Base-by-base conservation (phyloP, 2,888 invertebrate species). In the Meghimatium bilineatum region DNA sequence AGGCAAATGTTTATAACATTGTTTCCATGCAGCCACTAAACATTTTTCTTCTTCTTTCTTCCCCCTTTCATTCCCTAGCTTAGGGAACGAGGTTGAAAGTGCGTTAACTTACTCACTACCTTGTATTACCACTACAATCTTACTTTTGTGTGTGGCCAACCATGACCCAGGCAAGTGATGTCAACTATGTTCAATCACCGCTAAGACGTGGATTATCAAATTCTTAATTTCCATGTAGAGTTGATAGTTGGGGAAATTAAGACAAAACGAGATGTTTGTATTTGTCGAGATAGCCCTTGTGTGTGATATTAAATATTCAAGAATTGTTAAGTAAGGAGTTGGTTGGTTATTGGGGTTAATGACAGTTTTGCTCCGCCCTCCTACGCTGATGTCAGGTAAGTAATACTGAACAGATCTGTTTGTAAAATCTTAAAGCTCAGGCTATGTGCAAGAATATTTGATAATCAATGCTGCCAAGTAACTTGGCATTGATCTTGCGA, bases 71-170 rank as follows among this genome's bases (percentile, higher is more conserved):
- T 91, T 93, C 93, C 91, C 92, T 93, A 94, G 94, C 94, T 90
- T 93, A 94, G 94, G 94, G 94, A 93, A 93, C 93, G 93, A 93
- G 94, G 93, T 93, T 94, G 93, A 92, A 92, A 87, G 85, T 84
- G 84, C 84, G 74, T 84, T 84, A 80, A 84, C 84, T 84, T 84
- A 84, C 80, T 80, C 69, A 81, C 74, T 81, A 81, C 81, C 71
- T 81, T 81, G 74, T 83, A 83, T 79, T 79, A 79, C 83, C 63
- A 83, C 83, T 79, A 78, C 83, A 84, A 84, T 80, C 71, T 84
- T 80, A 86, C 88, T 87, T 86, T 87, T 87, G 87, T 87, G 87
- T 87, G 87, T 87, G 88, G 87, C 87, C 88, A 87, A 86, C 87
- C 87, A 88, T 85, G 85, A 88, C 87, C 86, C 87, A 91, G 91